phyloP scores from a whole-genome alignment of 2,797 vertebrate genomes.

The Clarias pachynema region DNA sequence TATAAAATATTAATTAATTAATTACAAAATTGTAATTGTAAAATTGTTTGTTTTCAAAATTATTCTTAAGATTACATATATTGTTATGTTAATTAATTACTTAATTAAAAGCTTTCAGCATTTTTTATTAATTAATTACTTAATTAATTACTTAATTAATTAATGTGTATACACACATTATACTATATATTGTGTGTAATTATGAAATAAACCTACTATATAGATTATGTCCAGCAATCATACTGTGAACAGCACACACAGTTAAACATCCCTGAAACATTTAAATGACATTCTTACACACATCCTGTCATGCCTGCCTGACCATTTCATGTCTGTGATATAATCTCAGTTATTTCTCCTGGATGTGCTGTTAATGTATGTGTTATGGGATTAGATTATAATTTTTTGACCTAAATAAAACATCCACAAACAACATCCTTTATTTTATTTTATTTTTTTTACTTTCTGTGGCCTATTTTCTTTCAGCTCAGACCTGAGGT shows the following conservation, averaged over 20 bases:
- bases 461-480: background rate
- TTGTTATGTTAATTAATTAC: background rate
- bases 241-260: background rate
- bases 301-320: background rate
- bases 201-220: background rate
- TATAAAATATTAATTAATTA: too few relatives aligned
- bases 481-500: background rate
- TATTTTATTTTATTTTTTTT: too few relatives aligned
- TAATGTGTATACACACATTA: too few relatives aligned
- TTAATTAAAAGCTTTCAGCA: too few relatives aligned
- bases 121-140: too few relatives aligned
- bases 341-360: background rate
- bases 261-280: background rate
- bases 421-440: background rate
- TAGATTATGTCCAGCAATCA: background rate
- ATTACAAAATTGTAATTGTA: too few relatives aligned
- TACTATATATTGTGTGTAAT: background rate
- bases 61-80: background rate
- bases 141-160: too few relatives aligned
- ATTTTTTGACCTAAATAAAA: background rate
- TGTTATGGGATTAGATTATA: background rate
- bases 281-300: background rate
- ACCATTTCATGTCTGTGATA: background rate
- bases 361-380: background rate
- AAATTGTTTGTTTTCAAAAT: too few relatives aligned